These are phyloP conservation scores for Gasterosteus nipponicus DNA, from an alignment of 2,113 vertebrate species.

Conservation along the genomic window DNA sequence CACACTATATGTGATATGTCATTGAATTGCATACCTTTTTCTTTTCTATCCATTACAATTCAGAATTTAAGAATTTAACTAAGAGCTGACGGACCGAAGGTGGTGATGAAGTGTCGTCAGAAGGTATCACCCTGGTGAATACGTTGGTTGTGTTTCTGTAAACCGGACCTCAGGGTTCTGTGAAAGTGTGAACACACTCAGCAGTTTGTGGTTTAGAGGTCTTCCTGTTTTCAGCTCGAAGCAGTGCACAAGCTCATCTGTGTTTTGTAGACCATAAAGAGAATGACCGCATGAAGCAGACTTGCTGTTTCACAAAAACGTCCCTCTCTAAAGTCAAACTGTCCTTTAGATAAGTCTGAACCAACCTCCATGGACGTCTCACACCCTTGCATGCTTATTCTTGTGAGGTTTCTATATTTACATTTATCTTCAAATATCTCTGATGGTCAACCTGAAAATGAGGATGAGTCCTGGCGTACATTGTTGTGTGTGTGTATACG, in stretches of 20 bases:
- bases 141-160: not conserved
- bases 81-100: not conserved
- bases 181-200: not conserved
- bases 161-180: not conserved
- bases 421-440: not conserved
- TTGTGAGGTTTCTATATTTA: not conserved
- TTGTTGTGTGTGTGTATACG: not conserved
- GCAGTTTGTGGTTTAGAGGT: not conserved
- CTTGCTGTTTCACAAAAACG: not conserved
- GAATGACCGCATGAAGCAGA: not conserved
- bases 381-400: not conserved
- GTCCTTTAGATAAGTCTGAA: not conserved
- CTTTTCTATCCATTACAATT: too few relatives aligned
- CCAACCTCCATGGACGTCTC: not conserved
- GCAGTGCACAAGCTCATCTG: too few relatives aligned
- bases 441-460: not conserved
- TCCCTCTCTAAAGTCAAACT: not conserved
- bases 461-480: not conserved
- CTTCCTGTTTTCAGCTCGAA: slow-evolving; percentile 13
- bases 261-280: not conserved
- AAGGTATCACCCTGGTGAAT: not conserved
- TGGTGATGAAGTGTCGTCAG: not conserved
- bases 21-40: too few relatives aligned
- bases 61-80: too few relatives aligned
- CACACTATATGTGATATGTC: too few relatives aligned